Percentiles rank a stretch among this genome's conserved stretches.
These are phyloP conservation scores for Vanessa cardui DNA, from an alignment of 2,888 invertebrate species.

Conservation along the genomic window DNA sequence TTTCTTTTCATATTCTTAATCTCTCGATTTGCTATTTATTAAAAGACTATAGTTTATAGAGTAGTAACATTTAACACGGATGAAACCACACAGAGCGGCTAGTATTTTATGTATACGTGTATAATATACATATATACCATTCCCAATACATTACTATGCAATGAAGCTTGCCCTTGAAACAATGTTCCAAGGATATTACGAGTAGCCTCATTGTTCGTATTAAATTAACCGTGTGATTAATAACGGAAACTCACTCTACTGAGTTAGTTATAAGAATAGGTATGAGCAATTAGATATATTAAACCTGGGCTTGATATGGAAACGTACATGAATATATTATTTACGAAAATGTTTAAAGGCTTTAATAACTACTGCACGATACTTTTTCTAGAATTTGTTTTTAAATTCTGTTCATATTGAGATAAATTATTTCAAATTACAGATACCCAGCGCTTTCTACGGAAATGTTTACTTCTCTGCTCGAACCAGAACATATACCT, in stretches of 20 bases:
- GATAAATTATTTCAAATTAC: conserved; percentile 30
- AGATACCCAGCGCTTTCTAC: conserved; percentile 88
- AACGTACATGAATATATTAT: conserved; percentile 11
- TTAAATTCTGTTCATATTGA: too few relatives aligned
- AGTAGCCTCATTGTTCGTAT: conserved; percentile 58
- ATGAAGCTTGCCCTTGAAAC: conserved; percentile 45
- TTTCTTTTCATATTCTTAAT: too few relatives aligned
- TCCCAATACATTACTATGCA: conserved; percentile 24
- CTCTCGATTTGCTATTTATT: too few relatives aligned
- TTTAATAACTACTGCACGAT: not conserved
- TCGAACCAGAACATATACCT: conserved; percentile 86
- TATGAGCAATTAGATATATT: conserved; percentile 7
- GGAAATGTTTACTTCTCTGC: conserved; percentile 91
- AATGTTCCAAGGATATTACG: conserved; percentile 45
- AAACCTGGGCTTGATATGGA: conserved; percentile 11
- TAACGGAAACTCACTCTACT: conserved; percentile 62
- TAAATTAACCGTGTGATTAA: conserved; percentile 72
- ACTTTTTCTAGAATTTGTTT: too few relatives aligned
- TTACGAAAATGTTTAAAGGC: not conserved
- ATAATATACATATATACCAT: not conserved
- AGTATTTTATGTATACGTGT: too few relatives aligned
- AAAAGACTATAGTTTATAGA: too few relatives aligned
- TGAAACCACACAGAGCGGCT: too few relatives aligned
- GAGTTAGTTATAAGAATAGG: conserved; percentile 19
- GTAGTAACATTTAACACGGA: too few relatives aligned